Evolutionary conservation across 1,140 invertebrate genomes (phyloP).

Genomic region (Ridgeia piscesae): DNA sequence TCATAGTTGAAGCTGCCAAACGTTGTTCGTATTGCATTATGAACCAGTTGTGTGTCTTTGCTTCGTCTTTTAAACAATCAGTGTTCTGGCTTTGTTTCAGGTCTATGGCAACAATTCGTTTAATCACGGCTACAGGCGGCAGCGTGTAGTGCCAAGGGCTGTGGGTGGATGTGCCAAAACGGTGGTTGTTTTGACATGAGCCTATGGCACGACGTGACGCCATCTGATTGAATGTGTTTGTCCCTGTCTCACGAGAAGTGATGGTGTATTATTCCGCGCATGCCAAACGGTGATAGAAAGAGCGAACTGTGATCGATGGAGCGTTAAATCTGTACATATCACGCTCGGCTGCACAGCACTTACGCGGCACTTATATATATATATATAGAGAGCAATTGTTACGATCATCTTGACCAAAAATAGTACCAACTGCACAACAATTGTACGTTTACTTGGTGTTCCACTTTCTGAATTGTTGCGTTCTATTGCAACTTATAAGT

Average conservation of each 20-base stretch:
- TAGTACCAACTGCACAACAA: background rate
- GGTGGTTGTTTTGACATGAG: background rate
- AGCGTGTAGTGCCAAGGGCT: background rate
- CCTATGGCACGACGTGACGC: background rate
- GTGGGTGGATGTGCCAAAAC: background rate
- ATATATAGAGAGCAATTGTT: background rate
- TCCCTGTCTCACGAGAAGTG: background rate
- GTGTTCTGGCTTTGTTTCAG: background rate
- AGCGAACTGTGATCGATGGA: background rate
- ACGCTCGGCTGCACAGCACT: background rate
- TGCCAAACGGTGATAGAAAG: background rate
- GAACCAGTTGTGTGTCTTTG: no score
- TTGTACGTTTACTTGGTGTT: background rate
- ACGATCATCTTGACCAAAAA: background rate
- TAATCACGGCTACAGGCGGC: background rate
- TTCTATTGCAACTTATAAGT: background rate
- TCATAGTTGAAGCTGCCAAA: no score
- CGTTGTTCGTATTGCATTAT: background rate
- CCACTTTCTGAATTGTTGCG: background rate
- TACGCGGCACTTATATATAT: background rate
- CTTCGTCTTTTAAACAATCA: no score
- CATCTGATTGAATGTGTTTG: background rate
- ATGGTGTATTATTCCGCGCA: background rate
- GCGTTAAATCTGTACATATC: slow-evolving; percentile 10
- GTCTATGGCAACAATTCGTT: background rate